phyloP scores from a whole-genome alignment of 2,113 vertebrate species.

The Aix galericulata region DNA sequence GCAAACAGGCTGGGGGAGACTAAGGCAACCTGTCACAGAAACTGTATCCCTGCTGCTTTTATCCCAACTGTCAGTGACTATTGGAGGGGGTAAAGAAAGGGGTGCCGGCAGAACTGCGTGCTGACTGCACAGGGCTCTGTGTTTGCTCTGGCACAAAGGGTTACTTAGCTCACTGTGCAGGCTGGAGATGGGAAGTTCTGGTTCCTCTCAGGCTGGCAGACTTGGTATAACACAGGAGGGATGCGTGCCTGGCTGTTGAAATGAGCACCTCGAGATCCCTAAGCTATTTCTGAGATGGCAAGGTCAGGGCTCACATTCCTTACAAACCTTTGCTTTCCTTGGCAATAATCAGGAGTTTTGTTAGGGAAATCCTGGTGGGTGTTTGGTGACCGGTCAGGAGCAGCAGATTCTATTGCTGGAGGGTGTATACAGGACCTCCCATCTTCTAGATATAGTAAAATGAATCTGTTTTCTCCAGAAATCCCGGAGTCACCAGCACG shows the following conservation, averaged over 20 bases:
- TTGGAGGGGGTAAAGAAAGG: not conserved
- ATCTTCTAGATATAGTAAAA: not conserved
- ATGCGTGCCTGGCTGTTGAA: not conserved
- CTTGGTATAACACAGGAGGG: not conserved
- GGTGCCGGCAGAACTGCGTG: not conserved
- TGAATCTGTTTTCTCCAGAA: not conserved
- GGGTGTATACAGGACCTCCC: conserved; percentile 11
- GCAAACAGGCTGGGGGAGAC: not conserved
- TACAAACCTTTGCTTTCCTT: conserved; percentile 58
- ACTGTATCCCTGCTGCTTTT: not conserved
- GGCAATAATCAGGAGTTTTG: conserved; percentile 19
- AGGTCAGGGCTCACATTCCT: not conserved
- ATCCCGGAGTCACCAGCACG: conserved; percentile 31
- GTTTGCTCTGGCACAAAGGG: not conserved
- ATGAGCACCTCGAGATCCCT: conserved; percentile 8
- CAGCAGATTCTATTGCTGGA: conserved; percentile 3
- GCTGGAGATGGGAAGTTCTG: not conserved
- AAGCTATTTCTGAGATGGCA: conserved; percentile 13
- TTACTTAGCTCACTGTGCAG: not conserved
- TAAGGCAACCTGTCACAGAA: not conserved
- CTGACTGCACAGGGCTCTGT: not conserved
- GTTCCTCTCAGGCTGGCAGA: not conserved
- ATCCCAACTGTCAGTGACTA: not conserved
- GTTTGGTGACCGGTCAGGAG: conserved; percentile 52
- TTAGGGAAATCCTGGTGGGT: conserved; percentile 32